Evolutionary conservation across 2,888 invertebrate species (phyloP).

Genomic region (Scaptomyza polygonia): DNA sequence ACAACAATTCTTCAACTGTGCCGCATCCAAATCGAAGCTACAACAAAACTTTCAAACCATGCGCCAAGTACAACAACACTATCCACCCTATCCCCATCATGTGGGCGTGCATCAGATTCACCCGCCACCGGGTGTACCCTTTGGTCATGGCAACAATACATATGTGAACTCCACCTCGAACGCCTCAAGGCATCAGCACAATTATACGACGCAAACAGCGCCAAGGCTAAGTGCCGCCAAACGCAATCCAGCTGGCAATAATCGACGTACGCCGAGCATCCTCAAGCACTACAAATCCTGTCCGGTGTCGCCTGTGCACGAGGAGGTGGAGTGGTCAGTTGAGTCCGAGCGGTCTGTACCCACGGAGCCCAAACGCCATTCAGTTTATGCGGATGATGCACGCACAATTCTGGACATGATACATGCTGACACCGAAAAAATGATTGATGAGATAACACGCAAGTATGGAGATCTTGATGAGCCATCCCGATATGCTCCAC

Average conservation of each 20-base stretch:
- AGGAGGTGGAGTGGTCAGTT: conserved; percentile 88
- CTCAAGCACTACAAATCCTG: conserved; percentile 90
- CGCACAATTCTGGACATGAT: conserved; percentile 87
- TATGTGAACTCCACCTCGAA: neutral
- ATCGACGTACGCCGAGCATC: conserved; percentile 85
- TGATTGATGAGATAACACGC: conserved; percentile 88
- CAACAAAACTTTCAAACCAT: conserved; percentile 84
- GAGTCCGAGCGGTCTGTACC: conserved; percentile 75
- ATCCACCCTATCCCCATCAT: conserved; percentile 84
- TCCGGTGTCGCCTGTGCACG: conserved; percentile 92
- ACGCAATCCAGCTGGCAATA: conserved; percentile 80
- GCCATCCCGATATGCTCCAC: conserved; percentile 47
- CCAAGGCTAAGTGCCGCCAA: conserved; percentile 63
- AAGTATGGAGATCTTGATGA: conserved; percentile 87
- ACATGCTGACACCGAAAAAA: conserved; percentile 87
- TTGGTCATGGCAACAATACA: conserved; percentile 37
- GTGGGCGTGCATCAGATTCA: conserved; percentile 83
- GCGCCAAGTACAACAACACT: conserved; percentile 84
- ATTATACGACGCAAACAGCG: conserved; percentile 38
- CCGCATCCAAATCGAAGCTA: conserved; percentile 83
- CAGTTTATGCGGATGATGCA: conserved; percentile 85
- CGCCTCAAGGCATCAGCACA: conserved; percentile 11
- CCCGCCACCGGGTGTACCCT: conserved; percentile 81
- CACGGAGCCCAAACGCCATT: conserved; percentile 83
- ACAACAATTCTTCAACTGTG: conserved; percentile 83